Conservation (phyloP, 2,797 vertebrate species). For the Carduelis carduelis region DNA sequence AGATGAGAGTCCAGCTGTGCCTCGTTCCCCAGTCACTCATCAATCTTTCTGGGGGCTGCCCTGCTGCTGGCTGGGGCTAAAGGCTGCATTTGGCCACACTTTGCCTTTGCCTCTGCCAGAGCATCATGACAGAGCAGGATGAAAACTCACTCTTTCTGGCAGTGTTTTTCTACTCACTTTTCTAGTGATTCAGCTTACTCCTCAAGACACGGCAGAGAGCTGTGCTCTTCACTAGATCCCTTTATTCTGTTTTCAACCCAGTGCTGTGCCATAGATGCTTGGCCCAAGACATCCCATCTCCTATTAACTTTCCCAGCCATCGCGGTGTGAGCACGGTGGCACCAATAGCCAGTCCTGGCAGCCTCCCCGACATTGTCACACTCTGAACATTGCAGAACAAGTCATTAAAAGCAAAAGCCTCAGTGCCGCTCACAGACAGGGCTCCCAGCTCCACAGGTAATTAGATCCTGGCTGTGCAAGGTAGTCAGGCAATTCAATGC, state of each 20-base stretch:
- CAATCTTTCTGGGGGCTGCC: neutral
- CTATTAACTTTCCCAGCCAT: neutral
- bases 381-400: neutral
- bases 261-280: neutral
- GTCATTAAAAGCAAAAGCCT: constrained; percentile 54
- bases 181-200: neutral
- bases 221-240: neutral
- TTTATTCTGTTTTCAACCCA: neutral
- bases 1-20: neutral
- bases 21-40: accelerated
- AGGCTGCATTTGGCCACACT: accelerated
- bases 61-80: neutral
- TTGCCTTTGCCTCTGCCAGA: neutral
- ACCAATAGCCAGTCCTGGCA: constrained; percentile 10
- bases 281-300: neutral
- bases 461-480: constrained; percentile 39
- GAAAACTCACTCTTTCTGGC: neutral
- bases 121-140: neutral
- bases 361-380: constrained; percentile 13
- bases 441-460: constrained; percentile 49
- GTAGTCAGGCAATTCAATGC: constrained; percentile 45
- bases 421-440: neutral
- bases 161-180: neutral
- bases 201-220: neutral
- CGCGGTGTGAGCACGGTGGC: neutral